These are phyloP conservation scores for Nudaria mundana DNA, from an alignment of 2,888 invertebrate species.

Conservation along the genomic window DNA sequence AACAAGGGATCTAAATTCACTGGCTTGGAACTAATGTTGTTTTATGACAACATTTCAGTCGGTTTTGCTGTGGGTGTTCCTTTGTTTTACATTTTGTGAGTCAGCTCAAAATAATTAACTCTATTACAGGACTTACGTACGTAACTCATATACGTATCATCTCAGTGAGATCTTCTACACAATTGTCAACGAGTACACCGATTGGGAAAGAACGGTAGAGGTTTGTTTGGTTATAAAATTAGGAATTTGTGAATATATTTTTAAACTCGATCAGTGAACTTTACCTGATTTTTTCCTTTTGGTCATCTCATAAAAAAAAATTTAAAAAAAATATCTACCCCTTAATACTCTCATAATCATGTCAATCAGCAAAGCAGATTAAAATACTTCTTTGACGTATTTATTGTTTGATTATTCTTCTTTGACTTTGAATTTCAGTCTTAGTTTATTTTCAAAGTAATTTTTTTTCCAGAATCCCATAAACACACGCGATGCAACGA, in stretches of 20 bases:
- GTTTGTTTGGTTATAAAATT: slow-evolving; percentile 61
- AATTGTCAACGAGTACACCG: slow-evolving; percentile 98
- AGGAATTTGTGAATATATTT: slow-evolving; percentile 10
- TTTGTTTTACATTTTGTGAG: background rate
- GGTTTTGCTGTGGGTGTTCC: background rate
- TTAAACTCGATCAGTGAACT: background rate
- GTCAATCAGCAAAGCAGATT: too few relatives aligned
- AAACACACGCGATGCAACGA: slow-evolving; percentile 92
- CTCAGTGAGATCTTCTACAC: slow-evolving; percentile 98
- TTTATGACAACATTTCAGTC: slow-evolving; percentile 6
- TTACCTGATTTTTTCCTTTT: background rate
- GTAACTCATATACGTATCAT: slow-evolving; percentile 97
- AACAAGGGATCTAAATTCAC: slow-evolving; percentile 3
- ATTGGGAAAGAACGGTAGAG: slow-evolving; percentile 95
- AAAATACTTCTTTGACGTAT: background rate
- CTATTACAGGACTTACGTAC: slow-evolving; percentile 89
- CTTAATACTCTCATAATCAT: too few relatives aligned
- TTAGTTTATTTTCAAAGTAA: background rate
- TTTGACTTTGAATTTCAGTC: background rate
- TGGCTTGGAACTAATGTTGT: slow-evolving; percentile 9
- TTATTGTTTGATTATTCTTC: background rate
- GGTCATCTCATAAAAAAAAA: background rate
- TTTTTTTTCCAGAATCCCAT: slow-evolving; percentile 87
- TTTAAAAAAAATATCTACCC: background rate
- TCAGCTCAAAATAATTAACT: background rate